Evolutionary conservation across 92 coral and sea anemone genomes (phyloP).

Genomic region (Blastomussa wellsi): DNA sequence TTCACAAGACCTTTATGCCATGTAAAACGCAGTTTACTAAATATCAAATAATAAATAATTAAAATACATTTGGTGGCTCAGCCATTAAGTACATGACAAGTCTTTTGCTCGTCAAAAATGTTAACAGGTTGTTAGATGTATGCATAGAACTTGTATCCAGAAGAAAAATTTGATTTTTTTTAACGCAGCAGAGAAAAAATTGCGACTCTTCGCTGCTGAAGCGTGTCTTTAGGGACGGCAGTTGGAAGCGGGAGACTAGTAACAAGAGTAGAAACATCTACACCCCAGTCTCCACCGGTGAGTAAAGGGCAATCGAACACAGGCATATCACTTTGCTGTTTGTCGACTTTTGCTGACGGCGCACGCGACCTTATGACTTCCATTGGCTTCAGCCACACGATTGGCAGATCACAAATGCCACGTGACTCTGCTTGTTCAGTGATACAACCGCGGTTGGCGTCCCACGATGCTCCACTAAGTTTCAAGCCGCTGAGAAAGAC

Average conservation of each 20-base stretch:
- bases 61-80: not conserved
- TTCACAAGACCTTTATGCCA: not conserved
- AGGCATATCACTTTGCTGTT: constrained; percentile 35
- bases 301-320: constrained; percentile 72
- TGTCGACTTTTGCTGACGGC: constrained; percentile 23
- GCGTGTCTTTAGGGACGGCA: constrained; percentile 37
- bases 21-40: not conserved
- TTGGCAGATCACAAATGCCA: constrained; percentile 57
- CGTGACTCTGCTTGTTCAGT: constrained; percentile 23
- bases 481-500: constrained; percentile 73
- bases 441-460: constrained; percentile 53
- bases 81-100: not conserved
- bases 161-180: not conserved
- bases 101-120: not conserved
- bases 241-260: constrained; percentile 62
- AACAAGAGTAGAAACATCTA: constrained; percentile 26
- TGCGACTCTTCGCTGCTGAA: constrained; percentile 58
- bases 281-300: constrained; percentile 25
- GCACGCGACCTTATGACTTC: constrained; percentile 46
- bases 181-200: constrained; percentile 5
- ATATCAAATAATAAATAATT: not conserved
- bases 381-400: constrained; percentile 57
- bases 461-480: constrained; percentile 89
- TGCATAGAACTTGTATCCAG: not conserved
- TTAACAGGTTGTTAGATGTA: not conserved